phyloP scores from a whole-genome alignment of 2,797 vertebrate species.

The Coreius guichenoti region DNA sequence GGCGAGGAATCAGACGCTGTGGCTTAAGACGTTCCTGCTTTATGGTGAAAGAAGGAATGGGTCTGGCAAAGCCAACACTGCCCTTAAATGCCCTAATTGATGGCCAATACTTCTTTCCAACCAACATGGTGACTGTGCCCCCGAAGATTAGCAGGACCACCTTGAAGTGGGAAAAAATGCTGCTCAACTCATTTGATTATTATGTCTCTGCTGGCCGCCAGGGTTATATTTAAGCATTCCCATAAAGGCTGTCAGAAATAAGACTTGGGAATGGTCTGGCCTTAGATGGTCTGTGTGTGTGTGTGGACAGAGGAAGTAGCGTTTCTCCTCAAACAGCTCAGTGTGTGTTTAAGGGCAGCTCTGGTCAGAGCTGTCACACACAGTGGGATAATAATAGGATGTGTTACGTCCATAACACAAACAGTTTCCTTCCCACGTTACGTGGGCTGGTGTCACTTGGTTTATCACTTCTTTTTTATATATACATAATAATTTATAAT shows the following conservation, averaged over 20 bases:
- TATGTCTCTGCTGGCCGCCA: constrained; percentile 79
- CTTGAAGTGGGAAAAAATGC: constrained; percentile 76
- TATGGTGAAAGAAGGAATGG: constrained; percentile 9
- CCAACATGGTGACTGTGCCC: constrained; percentile 65
- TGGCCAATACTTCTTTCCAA: constrained; percentile 39
- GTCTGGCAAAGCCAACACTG: constrained; percentile 25
- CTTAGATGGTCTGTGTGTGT: constrained; percentile 72
- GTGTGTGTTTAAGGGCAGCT: constrained; percentile 78
- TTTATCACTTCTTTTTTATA: constrained; percentile 72
- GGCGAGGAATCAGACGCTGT: neutral
- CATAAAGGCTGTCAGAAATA: constrained; percentile 81
- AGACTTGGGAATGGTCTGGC: constrained; percentile 80
- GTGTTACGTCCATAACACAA: constrained; percentile 74
- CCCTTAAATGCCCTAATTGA: constrained; percentile 43
- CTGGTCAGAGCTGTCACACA: constrained; percentile 81
- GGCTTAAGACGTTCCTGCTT: neutral
- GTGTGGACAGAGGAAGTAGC: constrained; percentile 62
- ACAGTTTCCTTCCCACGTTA: constrained; percentile 82
- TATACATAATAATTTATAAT: too few species aligned
- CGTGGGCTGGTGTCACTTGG: constrained; percentile 74
- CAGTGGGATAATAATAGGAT: constrained; percentile 83
- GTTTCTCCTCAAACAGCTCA: constrained; percentile 65
- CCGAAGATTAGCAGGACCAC: constrained; percentile 74
- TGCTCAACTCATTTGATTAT: constrained; percentile 79
- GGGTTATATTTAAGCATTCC: constrained; percentile 84